Evolutionary conservation across 2,113 vertebrate genomes (phyloP), one percentile per base, ranked within the genome.

Genomic region (Lycaon pictus): DNA sequence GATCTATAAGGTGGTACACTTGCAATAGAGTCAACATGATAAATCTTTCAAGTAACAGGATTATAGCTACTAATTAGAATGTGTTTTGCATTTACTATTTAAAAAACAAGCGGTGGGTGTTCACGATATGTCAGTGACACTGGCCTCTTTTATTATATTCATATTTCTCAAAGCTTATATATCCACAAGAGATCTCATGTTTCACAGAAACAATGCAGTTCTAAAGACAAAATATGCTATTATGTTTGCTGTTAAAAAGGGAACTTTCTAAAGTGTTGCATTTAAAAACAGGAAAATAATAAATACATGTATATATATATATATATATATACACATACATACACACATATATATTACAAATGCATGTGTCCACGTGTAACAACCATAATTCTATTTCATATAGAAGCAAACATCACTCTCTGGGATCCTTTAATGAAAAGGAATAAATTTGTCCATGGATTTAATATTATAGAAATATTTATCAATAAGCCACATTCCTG

Each of bases 11-110:
- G 98, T 98, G 92, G 98, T 7, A 37, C 69, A 69, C 95, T 97
- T 85, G 94, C 91, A 98, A 93, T 77, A 90, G 93, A 96, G 93
- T 98, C 97, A 97, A 97, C 95, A 97, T 90, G 96, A 98, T 96
- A 90, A 97, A 97, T 97, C 92, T 97, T 97, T 98, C 95, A 97
- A 86, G 90, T 84, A 93, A 98, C 91, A 94, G 88, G 97, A 98
- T 98, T 97, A 98, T 96, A 98, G 98, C 97, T 98, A 97, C 98
- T 99, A 99, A 99, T 99, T 98, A 99, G 98, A 98, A 97, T 97
- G 96, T 95, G 96, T 97, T 97, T 93, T 96, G 93, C 92, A 92
- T 98, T 98, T 98, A 98, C 93, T 96, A 98, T 98, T 98, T 98
- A 97, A 98, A 97, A 97, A 98, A 74, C 48, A 98, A 98, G 97